Evolutionary conservation across 2,797 vertebrate genomes (phyloP).

Genomic region (Scyliorhinus canicula): DNA sequence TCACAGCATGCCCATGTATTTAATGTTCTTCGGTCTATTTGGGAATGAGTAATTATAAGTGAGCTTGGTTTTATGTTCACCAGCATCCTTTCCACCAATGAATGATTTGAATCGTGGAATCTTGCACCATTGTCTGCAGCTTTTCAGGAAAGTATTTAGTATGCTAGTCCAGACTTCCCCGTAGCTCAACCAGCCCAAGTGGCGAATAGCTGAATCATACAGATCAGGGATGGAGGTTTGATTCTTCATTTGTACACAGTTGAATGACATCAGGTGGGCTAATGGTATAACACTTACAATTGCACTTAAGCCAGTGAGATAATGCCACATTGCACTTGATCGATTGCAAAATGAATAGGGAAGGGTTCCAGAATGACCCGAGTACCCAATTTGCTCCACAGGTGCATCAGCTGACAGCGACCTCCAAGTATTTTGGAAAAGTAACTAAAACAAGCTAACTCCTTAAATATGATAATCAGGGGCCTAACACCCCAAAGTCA

Average conservation of each 20-base stretch:
- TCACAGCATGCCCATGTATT: background rate
- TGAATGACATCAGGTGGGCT: background rate
- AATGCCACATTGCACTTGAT: background rate
- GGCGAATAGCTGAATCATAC: background rate
- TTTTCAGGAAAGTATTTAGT: background rate
- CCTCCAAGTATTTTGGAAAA: background rate
- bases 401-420: background rate
- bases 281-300: background rate
- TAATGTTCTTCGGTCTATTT: background rate
- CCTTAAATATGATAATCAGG: background rate
- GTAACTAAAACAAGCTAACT: background rate
- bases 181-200: background rate
- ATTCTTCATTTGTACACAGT: background rate
- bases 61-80: background rate
- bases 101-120: background rate
- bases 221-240: background rate
- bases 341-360: background rate
- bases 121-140: no score
- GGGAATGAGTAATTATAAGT: background rate
- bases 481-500: background rate
- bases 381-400: background rate
- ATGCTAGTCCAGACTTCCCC: background rate
- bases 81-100: background rate
- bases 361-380: no score
- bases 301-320: background rate